Percentiles rank a stretch among this genome's conserved stretches.
Evolutionary conservation across 2,888 invertebrate genomes (phyloP).

Genomic region (Bombylius discolor): DNA sequence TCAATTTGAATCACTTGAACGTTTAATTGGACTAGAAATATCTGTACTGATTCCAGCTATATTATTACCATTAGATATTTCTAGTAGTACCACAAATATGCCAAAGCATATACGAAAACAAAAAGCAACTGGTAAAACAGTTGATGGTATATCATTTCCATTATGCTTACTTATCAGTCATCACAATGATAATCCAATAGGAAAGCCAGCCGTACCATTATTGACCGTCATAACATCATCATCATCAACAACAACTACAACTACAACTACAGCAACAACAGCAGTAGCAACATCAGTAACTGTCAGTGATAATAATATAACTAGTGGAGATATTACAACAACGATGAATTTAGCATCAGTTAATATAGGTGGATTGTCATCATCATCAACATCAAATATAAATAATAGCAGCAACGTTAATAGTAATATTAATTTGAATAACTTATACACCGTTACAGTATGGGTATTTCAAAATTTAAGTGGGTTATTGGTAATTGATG

Average conservation of each 20-base stretch:
- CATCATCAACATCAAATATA: neutral
- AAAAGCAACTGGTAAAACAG: conserved; percentile 50
- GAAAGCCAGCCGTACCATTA: too few relatives aligned
- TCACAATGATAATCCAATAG: conserved; percentile 13
- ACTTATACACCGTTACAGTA: conserved; percentile 18
- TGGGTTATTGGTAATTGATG: conserved; percentile 50
- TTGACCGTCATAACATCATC: too few relatives aligned
- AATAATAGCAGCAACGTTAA: conserved; percentile 4
- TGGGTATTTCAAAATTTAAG: conserved; percentile 51
- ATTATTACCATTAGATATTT: conserved; percentile 33
- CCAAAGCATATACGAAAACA: conserved; percentile 43
- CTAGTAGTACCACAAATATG: conserved; percentile 26
- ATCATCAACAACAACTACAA: conserved; percentile 5
- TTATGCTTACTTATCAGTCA: conserved; percentile 42
- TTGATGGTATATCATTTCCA: conserved; percentile 50
- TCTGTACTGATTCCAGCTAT: conserved; percentile 41
- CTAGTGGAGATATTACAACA: too few relatives aligned
- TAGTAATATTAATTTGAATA: neutral
- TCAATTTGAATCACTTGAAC: conserved; percentile 41
- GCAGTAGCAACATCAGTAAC: neutral
- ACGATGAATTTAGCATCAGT: neutral
- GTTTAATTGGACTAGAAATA: conserved; percentile 40
- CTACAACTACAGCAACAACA: neutral
- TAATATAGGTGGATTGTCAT: conserved; percentile 2
- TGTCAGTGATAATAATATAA: neutral